phyloP scores from a whole-genome alignment of 2,888 invertebrate species.

The Allolobophora icterica region DNA sequence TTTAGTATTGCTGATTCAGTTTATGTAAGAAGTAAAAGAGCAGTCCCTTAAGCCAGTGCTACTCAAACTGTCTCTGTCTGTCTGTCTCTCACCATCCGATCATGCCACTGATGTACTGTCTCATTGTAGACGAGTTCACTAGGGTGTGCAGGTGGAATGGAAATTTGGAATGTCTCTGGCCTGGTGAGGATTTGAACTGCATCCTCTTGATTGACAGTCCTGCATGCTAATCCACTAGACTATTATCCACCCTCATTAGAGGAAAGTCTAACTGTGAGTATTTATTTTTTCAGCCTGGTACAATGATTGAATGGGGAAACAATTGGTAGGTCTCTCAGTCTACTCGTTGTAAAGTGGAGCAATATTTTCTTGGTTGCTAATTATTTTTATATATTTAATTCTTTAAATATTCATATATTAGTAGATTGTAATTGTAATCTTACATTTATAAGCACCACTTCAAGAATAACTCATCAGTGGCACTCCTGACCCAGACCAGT shows the following conservation, averaged over 20 bases:
- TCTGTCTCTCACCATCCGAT: too few species aligned
- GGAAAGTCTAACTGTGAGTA: not conserved
- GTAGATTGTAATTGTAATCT: not conserved
- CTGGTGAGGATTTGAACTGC: not conserved
- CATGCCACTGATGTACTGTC: too few species aligned
- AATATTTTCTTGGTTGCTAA: too few species aligned
- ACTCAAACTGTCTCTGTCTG: too few species aligned
- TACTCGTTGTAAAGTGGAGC: too few species aligned
- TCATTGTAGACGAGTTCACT: too few species aligned
- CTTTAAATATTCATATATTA: not conserved
- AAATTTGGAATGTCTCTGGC: not conserved
- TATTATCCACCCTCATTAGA: not conserved
- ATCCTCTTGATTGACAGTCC: not conserved
- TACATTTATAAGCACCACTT: not conserved
- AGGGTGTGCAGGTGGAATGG: not conserved
- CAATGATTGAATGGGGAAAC: constrained; percentile 99
- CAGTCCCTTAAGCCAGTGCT: too few species aligned
- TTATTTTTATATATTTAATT: constrained; percentile 2
- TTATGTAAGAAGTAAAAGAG: too few species aligned
- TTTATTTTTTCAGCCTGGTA: constrained; percentile 77
- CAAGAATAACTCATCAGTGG: not conserved
- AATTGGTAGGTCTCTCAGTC: constrained; percentile 75
- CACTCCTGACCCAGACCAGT: too few species aligned
- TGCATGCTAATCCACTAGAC: not conserved
- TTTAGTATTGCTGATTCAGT: too few species aligned